These are phyloP conservation scores for Gymnoscopelus microlampas DNA, from an alignment of 2,797 vertebrate genomes.

Conservation along the genomic window DNA sequence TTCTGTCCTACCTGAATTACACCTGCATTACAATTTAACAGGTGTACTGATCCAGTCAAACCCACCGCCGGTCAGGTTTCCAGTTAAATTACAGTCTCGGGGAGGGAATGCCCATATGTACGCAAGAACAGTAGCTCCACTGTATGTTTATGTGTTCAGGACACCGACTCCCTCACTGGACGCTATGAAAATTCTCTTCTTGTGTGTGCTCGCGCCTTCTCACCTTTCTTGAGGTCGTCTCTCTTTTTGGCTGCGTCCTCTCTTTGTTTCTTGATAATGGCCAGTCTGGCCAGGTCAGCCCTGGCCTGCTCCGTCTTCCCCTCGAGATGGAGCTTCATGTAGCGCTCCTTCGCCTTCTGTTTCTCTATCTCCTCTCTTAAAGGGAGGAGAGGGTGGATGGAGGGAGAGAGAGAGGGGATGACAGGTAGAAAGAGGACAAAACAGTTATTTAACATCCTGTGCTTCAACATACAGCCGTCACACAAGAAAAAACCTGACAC, in stretches of 20 bases:
- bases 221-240: slow-evolving; percentile 81
- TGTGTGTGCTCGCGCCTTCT: neutral
- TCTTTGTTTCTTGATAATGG: slow-evolving; percentile 86
- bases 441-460: neutral
- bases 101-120: too few relatives aligned
- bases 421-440: neutral
- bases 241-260: slow-evolving; percentile 85
- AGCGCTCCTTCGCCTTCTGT: slow-evolving; percentile 85
- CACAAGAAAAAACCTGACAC: slow-evolving; percentile 1
- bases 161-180: too few relatives aligned
- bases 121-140: too few relatives aligned
- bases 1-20: too few relatives aligned
- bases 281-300: slow-evolving; percentile 84
- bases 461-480: neutral
- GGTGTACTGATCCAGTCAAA: too few relatives aligned
- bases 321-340: slow-evolving; percentile 86
- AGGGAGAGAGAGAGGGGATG: neutral
- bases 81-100: too few relatives aligned
- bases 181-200: too few relatives aligned
- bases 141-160: too few relatives aligned
- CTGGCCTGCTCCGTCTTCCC: slow-evolving; percentile 86
- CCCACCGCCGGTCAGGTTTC: too few relatives aligned
- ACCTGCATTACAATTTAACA: too few relatives aligned
- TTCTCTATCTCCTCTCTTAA: slow-evolving; percentile 87
- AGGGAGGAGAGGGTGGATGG: neutral